These are phyloP conservation scores for Engystomops pustulosus DNA, from an alignment of 2,113 vertebrate genomes.

Conservation along the genomic window DNA sequence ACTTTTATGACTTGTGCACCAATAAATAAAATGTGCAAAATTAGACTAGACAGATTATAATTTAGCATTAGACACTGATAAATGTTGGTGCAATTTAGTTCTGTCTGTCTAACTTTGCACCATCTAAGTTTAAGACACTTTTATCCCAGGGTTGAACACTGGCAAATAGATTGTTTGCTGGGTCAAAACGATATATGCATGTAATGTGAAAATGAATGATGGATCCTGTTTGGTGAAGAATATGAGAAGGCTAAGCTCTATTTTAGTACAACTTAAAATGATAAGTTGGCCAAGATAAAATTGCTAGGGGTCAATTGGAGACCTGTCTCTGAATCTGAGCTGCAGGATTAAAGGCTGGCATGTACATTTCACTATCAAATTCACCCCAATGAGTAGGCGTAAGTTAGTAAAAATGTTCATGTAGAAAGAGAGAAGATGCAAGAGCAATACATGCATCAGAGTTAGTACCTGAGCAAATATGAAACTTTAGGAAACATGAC, in stretches of 20 bases:
- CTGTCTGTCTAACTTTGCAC: no score
- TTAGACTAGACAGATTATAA: no score
- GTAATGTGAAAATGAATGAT: neutral
- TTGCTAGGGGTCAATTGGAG: conserved; percentile 13
- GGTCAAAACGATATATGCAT: neutral
- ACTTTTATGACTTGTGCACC: no score
- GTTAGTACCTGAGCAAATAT: neutral
- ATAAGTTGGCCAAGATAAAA: neutral
- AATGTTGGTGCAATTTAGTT: no score
- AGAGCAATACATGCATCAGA: neutral
- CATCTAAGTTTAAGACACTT: no score
- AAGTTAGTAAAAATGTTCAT: neutral
- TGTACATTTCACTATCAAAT: conserved; percentile 34
- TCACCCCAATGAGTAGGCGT: conserved; percentile 26
- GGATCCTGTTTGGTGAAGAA: neutral
- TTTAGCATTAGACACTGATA: no score
- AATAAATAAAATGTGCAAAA: no score
- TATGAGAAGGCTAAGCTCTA: conserved; percentile 32
- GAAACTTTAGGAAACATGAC: neutral
- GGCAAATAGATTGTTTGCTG: neutral
- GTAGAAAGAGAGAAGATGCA: neutral
- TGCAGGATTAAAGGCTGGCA: conserved; percentile 18
- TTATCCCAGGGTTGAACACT: no score
- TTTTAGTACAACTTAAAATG: conserved; percentile 18
- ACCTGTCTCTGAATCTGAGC: conserved; percentile 24